Evolutionary conservation across 1,140 invertebrate genomes (phyloP), one percentile per base, ranked within the genome.

Genomic region (Drosophila parvula): DNA sequence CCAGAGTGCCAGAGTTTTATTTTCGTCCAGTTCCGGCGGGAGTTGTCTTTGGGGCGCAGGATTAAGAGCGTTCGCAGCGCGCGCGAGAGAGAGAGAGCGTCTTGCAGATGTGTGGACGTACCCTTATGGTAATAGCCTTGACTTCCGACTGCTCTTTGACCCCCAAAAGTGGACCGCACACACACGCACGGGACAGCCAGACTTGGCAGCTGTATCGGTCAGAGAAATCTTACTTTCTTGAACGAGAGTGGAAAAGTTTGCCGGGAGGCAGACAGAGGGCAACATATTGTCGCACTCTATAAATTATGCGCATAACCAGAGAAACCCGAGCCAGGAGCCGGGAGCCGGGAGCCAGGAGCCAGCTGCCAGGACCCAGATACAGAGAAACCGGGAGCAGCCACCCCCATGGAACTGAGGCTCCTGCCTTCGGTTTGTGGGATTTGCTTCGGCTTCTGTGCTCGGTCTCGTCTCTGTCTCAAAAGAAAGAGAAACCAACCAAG

Each of bases 261-360:
- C 51, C 28, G 32, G 34, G 30, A 62, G 36, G 71, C 69, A 71
- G 48, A 56, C 78, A 74, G 61, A 61, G 64, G 74, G 59, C 84
- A 89, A 89, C 85, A 89, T 89, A 90, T 90, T 89, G 81, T 90
- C 70, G 78, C 85, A 90, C 85, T 79, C 84, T 75, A 89, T 89
- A 89, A 89, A 89, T 89, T 89, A 89, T 89, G 84, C 74, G 84
- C 84, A 89, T 81, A 89, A 89, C 81, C 65, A 77, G 60, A 89
- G 74, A 62, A 57, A 18, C 47, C 40, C 38, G 59, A 58, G 55
- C 43, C 30, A 43, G 47, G 47, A 50, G 27, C 22, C 44, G 14
- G 22, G 18, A 27, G 45, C 27, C 18, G 45, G 45, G 4, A 81
- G 59, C 38, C 14, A 45, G 27, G 32, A 55, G 32, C 22, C 22